Conservation (phyloP, 2,797 vertebrate species). For the Notoglanidium macrostoma region DNA sequence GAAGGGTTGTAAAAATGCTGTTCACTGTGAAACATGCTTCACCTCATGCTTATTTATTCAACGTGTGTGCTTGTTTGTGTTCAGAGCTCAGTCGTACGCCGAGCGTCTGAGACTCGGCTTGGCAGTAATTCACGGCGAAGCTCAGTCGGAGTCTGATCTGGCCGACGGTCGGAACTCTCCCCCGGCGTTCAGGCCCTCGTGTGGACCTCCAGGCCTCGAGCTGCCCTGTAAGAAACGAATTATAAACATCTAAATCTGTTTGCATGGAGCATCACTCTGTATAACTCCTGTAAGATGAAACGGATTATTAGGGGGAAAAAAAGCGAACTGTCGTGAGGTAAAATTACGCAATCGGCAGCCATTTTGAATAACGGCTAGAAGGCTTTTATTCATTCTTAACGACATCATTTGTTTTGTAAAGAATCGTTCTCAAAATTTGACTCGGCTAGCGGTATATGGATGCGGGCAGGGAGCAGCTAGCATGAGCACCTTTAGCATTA, state of each 20-base stretch:
- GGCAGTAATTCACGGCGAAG: conserved; percentile 95
- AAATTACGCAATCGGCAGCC: not conserved
- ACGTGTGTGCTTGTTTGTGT: not conserved
- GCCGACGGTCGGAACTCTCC: conserved; percentile 94
- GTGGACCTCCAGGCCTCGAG: conserved; percentile 90
- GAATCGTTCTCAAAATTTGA: not conserved
- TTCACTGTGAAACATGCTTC: not conserved
- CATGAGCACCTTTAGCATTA: not conserved
- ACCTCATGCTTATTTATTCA: too few species aligned
- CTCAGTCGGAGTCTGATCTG: conserved; percentile 97
- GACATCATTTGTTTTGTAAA: not conserved
- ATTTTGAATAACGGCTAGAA: not conserved
- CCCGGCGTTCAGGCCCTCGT: conserved; percentile 88
- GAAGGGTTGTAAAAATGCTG: not conserved
- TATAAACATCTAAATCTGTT: too few species aligned
- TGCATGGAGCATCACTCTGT: not conserved
- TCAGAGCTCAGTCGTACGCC: conserved; percentile 93
- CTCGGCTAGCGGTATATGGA: not conserved
- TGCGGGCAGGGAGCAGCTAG: not conserved
- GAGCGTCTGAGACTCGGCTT: conserved; percentile 92
- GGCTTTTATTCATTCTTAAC: not conserved
- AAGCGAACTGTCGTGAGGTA: not conserved
- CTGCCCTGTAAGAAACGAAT: conserved; percentile 84
- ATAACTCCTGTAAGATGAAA: not conserved
- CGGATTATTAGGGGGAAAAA: too few species aligned